Conservation (phyloP, 2,888 invertebrate genomes). For the Bellardia bayeri region DNA sequence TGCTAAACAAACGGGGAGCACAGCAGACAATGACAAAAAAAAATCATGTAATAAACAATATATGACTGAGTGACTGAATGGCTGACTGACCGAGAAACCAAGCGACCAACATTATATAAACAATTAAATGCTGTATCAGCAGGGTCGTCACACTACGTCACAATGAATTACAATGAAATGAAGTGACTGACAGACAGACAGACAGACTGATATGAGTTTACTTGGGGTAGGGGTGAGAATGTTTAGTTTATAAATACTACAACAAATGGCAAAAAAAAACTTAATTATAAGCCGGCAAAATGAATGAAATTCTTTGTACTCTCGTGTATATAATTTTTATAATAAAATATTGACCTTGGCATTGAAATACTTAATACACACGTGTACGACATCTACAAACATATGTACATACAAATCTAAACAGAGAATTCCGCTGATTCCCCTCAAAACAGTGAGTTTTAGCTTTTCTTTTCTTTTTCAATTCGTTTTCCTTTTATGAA, state of each 20-base stretch:
- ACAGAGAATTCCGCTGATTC: neutral
- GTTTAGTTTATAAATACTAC: neutral
- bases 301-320: slow-evolving; percentile 42
- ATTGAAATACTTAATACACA: slow-evolving; percentile 60
- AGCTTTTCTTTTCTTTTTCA: neutral
- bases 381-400: slow-evolving; percentile 9
- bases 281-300: slow-evolving; percentile 36
- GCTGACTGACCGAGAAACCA: neutral
- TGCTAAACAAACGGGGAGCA: neutral
- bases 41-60: slow-evolving; percentile 38
- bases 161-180: neutral
- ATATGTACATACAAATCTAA: neutral
- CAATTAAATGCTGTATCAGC: neutral
- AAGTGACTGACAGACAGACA: neutral
- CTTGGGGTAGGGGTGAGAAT: slow-evolving; percentile 8
- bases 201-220: neutral
- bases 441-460: slow-evolving; percentile 10
- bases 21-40: neutral
- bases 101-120: neutral
- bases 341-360: slow-evolving; percentile 64
- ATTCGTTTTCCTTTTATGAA: slow-evolving; percentile 2
- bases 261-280: neutral
- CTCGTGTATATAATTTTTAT: slow-evolving; percentile 19
- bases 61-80: neutral
- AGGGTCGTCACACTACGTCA: slow-evolving; percentile 10